phyloP scores from a whole-genome alignment of 2,797 vertebrate genomes.

The Ctenopoma multispine region DNA sequence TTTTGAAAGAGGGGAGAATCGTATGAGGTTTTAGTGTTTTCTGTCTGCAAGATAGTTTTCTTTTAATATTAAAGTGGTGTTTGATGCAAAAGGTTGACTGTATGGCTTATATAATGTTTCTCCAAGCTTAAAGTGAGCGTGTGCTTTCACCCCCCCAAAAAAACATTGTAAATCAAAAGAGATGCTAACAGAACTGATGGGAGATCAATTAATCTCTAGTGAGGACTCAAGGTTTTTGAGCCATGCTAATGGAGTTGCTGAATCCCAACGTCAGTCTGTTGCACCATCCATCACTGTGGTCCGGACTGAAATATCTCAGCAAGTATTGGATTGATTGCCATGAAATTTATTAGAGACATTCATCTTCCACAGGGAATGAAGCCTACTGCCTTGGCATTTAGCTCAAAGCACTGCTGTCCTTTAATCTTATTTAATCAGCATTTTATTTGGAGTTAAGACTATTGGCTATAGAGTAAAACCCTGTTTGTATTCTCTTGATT shows the following conservation, averaged over 20 bases:
- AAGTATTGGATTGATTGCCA: not conserved
- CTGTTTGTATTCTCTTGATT: slow-evolving; percentile 2
- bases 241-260: not conserved
- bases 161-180: slow-evolving; percentile 4
- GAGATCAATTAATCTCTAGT: not conserved
- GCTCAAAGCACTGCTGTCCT: not conserved
- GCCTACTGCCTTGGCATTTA: not conserved
- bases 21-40: slow-evolving; percentile 31
- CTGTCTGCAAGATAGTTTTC: slow-evolving; percentile 28
- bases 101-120: slow-evolving; percentile 9
- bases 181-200: not conserved
- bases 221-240: not conserved
- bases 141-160: not conserved
- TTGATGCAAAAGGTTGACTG: slow-evolving; percentile 32
- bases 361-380: not conserved
- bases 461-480: not conserved
- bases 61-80: slow-evolving; percentile 22
- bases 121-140: slow-evolving; percentile 3
- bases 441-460: not conserved
- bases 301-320: not conserved
- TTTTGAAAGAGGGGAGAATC: slow-evolving; percentile 29
- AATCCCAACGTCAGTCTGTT: not conserved
- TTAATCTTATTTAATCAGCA: not conserved
- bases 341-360: not conserved
- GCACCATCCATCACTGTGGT: not conserved